A percentile compares a stretch with the other conserved stretches of the same genome.
These are phyloP conservation scores for Drosophila austrosaltans DNA, from an alignment of 2,888 invertebrate species.

Conservation along the genomic window DNA sequence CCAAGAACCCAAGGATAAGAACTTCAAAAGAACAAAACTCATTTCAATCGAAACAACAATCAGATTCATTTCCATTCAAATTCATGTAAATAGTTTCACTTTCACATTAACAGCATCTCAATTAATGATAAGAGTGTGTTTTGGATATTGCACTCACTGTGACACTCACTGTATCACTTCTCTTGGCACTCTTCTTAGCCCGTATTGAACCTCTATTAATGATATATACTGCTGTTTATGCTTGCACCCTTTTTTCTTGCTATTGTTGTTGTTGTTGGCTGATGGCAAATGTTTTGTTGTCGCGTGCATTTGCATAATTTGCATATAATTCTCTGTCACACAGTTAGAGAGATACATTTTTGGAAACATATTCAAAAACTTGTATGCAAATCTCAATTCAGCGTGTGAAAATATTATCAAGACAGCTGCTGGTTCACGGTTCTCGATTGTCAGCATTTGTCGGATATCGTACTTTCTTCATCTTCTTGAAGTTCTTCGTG, in stretches of 20 bases:
- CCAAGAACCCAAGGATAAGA: no score
- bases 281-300: constrained; percentile 13
- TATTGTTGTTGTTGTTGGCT: not conserved
- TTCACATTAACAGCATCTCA: constrained; percentile 2
- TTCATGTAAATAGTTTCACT: not conserved
- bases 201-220: constrained; percentile 9
- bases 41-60: no score
- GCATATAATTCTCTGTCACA: constrained; percentile 74
- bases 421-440: constrained; percentile 12
- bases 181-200: not conserved
- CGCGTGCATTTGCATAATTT: constrained; percentile 72
- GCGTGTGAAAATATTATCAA: constrained; percentile 14
- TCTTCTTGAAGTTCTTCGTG: not conserved
- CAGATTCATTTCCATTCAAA: not conserved
- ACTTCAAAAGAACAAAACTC: no score
- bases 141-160: not conserved
- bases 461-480: not conserved
- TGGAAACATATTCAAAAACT: constrained; percentile 13
- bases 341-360: constrained; percentile 55
- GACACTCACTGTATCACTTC: not conserved
- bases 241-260: constrained; percentile 7
- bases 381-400: constrained; percentile 14
- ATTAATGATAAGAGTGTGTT: constrained; percentile 1
- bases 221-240: not conserved
- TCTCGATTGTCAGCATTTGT: not conserved